These are phyloP conservation scores for Epistrophella euchroma DNA, from an alignment of 2,888 invertebrate genomes.

Conservation along the genomic window DNA sequence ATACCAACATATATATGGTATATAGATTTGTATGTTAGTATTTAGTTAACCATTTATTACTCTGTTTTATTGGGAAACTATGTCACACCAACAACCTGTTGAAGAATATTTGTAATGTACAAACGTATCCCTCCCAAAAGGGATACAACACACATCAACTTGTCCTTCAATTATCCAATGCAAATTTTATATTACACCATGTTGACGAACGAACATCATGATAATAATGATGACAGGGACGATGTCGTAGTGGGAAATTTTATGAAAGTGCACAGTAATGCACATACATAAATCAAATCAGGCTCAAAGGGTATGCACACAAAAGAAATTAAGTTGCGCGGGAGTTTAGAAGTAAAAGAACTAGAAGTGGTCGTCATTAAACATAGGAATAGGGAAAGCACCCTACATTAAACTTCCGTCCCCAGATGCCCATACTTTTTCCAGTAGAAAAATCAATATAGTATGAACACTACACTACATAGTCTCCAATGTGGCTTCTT, in stretches of 20 bases:
- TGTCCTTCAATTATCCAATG: conserved; percentile 62
- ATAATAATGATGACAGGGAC: conserved; percentile 22
- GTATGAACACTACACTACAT: too few relatives aligned
- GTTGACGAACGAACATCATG: conserved; percentile 19
- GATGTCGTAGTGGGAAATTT: conserved; percentile 9
- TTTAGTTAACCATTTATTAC: conserved; percentile 43
- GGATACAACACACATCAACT: conserved; percentile 6
- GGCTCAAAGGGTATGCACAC: conserved; percentile 34
- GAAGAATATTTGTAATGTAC: conserved; percentile 13
- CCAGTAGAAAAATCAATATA: too few relatives aligned
- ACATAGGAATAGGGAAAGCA: neutral
- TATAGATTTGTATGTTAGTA: neutral
- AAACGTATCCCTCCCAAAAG: neutral
- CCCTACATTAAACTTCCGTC: conserved; percentile 61
- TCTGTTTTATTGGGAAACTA: conserved; percentile 50
- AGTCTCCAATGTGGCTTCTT: too few relatives aligned
- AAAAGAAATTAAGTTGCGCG: neutral
- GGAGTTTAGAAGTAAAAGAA: too few relatives aligned
- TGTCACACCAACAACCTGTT: conserved; percentile 73
- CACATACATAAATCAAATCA: conserved; percentile 72
- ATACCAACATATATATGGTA: neutral
- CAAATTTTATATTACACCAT: conserved; percentile 37
- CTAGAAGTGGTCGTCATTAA: conserved; percentile 29
- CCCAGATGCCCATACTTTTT: conserved; percentile 1
- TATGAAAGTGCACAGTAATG: conserved; percentile 60